Evolutionary conservation across 2,888 invertebrate species (phyloP).

Genomic region (Drosophila leonis): DNA sequence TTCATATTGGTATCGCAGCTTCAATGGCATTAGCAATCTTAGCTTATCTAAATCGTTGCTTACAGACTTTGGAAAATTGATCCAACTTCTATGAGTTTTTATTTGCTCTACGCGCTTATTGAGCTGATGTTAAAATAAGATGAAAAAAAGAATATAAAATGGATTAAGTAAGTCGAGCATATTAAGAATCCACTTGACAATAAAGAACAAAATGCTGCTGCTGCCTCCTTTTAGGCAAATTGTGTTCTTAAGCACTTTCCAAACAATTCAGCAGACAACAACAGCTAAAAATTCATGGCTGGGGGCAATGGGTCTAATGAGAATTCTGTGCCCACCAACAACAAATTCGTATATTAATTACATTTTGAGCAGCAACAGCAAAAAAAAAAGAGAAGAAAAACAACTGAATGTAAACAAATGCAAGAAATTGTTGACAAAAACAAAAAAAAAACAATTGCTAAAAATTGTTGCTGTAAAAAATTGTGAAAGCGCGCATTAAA

Average conservation of each 20-base stretch:
- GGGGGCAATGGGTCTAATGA: constrained; percentile 42
- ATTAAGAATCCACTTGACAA: constrained; percentile 29
- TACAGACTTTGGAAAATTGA: not conserved
- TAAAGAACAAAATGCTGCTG: constrained; percentile 8
- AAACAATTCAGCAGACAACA: constrained; percentile 26
- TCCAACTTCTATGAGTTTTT: not conserved
- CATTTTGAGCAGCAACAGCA: constrained; percentile 43
- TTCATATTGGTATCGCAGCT: not conserved
- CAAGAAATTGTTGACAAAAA: constrained; percentile 31
- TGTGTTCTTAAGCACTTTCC: constrained; percentile 57
- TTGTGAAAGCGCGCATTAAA: constrained; percentile 47
- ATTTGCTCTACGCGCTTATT: not conserved
- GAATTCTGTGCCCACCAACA: constrained; percentile 29
- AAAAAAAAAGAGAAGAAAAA: constrained; percentile 29
- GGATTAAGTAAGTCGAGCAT: constrained; percentile 5
- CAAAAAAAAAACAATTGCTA: constrained; percentile 31
- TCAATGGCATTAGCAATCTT: not conserved
- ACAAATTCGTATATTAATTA: constrained; percentile 50
- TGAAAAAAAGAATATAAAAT: not conserved
- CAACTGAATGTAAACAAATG: constrained; percentile 56
- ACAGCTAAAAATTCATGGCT: constrained; percentile 20
- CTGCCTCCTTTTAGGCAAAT: constrained; percentile 41
- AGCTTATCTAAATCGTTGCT: constrained; percentile 3
- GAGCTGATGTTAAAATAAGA: not conserved
- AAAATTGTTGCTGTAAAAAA: constrained; percentile 47